Percentiles rank a stretch among this genome's conserved stretches.
These are phyloP conservation scores for Onychostruthus taczanowskii DNA, from an alignment of 2,113 vertebrate genomes.

Conservation along the genomic window DNA sequence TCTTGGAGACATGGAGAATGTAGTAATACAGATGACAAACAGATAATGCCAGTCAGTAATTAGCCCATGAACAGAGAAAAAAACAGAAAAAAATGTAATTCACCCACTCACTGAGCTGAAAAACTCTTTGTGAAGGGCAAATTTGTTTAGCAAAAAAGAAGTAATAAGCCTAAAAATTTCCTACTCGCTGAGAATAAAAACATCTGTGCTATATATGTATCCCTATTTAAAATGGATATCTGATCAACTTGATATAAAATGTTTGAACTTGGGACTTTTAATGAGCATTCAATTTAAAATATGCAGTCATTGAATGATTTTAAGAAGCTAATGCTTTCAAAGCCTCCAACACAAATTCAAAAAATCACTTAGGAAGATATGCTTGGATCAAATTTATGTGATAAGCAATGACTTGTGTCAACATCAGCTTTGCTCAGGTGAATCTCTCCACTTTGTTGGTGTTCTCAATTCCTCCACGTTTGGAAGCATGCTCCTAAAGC, in stretches of 20 bases:
- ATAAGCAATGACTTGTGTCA: not conserved
- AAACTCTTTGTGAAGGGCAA: not conserved
- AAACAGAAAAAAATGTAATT: not conserved
- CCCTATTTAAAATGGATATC: not conserved
- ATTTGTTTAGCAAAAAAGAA: slow-evolving; percentile 11
- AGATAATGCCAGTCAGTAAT: not conserved
- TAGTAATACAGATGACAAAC: not conserved
- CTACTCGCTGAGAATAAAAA: not conserved
- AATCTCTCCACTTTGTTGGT: not conserved
- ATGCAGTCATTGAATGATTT: not conserved
- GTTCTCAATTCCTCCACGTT: not conserved
- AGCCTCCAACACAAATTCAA: not conserved
- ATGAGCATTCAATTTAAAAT: not conserved
- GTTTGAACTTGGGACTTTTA: not conserved
- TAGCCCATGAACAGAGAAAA: not conserved
- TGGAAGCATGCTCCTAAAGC: not conserved
- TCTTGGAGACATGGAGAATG: not conserved
- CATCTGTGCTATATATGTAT: not conserved
- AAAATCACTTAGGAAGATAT: not conserved
- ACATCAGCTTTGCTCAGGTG: not conserved
- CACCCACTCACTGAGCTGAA: not conserved
- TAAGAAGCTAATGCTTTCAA: slow-evolving; percentile 1
- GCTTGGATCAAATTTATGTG: not conserved
- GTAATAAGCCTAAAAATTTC: not conserved
- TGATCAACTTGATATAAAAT: not conserved